phyloP scores from a whole-genome alignment of 2,113 vertebrate genomes.

The Heptranchias perlo region DNA sequence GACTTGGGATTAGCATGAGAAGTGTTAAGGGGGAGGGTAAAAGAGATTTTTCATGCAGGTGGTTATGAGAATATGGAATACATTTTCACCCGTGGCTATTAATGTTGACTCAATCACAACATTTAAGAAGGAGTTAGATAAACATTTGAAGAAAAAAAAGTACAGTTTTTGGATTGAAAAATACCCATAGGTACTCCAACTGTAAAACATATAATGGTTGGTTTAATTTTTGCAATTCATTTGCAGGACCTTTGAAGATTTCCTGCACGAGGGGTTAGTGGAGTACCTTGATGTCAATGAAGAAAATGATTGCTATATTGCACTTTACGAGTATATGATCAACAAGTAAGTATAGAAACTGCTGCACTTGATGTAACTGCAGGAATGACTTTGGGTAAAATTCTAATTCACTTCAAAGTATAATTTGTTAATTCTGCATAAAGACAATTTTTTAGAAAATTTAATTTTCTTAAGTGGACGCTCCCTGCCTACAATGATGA shows the following conservation, averaged over 20 bases:
- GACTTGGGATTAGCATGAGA: too few species aligned
- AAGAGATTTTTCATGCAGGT: background rate
- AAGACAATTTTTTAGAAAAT: too few species aligned
- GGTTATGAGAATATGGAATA: background rate
- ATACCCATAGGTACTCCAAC: background rate
- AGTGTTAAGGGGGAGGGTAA: too few species aligned
- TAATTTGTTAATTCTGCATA: background rate
- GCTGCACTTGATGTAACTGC: background rate
- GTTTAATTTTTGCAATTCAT: background rate
- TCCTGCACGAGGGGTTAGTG: constrained; percentile 90
- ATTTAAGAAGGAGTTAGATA: background rate
- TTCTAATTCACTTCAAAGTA: background rate
- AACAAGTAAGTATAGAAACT: constrained; percentile 68
- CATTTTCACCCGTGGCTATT: background rate
- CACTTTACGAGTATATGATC: constrained; percentile 89
- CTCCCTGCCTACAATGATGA: background rate
- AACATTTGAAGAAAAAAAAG: background rate
- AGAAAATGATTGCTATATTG: constrained; percentile 95
- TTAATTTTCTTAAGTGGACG: background rate
- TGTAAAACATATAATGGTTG: background rate
- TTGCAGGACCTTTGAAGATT: constrained; percentile 91
- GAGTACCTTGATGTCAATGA: constrained; percentile 98
- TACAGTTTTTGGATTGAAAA: background rate
- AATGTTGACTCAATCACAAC: background rate
- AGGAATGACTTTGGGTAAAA: background rate